Evolutionary conservation across 2,888 invertebrate species (phyloP), one percentile per base, ranked within the genome.

Genomic region (Nomada hirtipes): DNA sequence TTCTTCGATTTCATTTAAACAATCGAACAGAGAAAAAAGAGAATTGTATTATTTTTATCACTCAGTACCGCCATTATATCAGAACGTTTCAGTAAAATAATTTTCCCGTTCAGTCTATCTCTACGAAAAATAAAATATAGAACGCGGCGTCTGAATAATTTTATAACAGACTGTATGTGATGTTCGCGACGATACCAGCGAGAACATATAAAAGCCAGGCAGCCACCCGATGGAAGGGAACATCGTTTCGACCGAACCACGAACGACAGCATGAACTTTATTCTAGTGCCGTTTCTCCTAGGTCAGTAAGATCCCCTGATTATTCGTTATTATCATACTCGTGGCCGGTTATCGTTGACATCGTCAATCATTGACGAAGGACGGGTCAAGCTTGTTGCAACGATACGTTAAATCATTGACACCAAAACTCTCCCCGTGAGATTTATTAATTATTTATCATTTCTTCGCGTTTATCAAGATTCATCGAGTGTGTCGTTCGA

Each of bases 271-370:
- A 86, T 85, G 81, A 69, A 85, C 79, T 88, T 85, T 70, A 77
- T 85, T 75, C 67, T 83, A 55, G 61, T 87, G 79, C 65, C 82
- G 69, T 88, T 84, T 82, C 65, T 90, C 60, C 85, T 90, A 79
- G 88, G 89, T 90, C 76, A 82, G 90, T 84, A 83, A 70, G n/a
- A 55, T 69, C 63, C 59, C 70, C 42, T 53, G 57, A 76, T 76
- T 57, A 29, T 44, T 67, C 10, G 55, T 61, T 61, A 68, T 77
- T 76, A 42, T 10, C 20, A 26, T 20, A 61, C 50, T 70, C 52
- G 72, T 65, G 55, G 44, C 55, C 72, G 73, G 42, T 80, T 84
- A 73, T 64, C 42, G 50, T 71, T 63, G 73, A 53, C 63, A 65
- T 70, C 70, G 36, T 29, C 76, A 70, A 85, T 78, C 55, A 55